A percentile compares a stretch with the other conserved stretches of the same genome.
phyloP scores from a whole-genome alignment of 2,113 vertebrate genomes.

The Apteryx mantelli region DNA sequence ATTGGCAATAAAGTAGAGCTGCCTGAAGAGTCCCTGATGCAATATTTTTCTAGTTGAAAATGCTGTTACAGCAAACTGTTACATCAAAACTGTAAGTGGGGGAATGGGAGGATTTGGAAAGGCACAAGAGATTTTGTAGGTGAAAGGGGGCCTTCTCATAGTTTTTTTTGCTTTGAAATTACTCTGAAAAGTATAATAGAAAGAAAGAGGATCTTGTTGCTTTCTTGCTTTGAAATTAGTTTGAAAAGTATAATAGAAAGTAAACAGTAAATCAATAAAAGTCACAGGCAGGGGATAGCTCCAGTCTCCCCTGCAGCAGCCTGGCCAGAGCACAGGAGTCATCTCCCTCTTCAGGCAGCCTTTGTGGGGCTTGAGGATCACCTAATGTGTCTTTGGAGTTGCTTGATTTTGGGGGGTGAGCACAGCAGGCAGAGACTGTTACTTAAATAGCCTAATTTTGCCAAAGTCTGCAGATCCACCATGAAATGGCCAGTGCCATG shows the following conservation, averaged over 20 bases:
- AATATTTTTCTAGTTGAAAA: neutral
- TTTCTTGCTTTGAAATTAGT: no score
- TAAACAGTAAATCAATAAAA: neutral
- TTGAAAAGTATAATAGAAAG: neutral
- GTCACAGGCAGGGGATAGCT: neutral
- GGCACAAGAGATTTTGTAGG: neutral
- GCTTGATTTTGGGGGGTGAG: neutral
- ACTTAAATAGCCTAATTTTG: neutral
- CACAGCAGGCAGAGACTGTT: neutral
- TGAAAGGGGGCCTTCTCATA: neutral
- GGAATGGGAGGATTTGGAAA: neutral
- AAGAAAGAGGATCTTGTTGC: neutral
- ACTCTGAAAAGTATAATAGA: neutral
- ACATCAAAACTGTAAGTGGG: neutral
- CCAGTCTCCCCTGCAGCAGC: neutral
- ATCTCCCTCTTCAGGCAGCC: neutral
- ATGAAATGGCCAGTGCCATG: neutral
- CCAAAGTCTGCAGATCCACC: neutral
- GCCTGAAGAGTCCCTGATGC: neutral
- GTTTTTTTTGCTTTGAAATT: neutral
- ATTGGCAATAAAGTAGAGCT: neutral
- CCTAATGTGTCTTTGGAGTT: neutral
- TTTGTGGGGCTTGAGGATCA: neutral
- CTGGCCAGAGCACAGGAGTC: neutral
- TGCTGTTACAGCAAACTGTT: neutral